Evolutionary conservation across 2,888 invertebrate species (phyloP), one percentile per base, ranked within the genome.

Genomic region (Thymelicus acteon): DNA sequence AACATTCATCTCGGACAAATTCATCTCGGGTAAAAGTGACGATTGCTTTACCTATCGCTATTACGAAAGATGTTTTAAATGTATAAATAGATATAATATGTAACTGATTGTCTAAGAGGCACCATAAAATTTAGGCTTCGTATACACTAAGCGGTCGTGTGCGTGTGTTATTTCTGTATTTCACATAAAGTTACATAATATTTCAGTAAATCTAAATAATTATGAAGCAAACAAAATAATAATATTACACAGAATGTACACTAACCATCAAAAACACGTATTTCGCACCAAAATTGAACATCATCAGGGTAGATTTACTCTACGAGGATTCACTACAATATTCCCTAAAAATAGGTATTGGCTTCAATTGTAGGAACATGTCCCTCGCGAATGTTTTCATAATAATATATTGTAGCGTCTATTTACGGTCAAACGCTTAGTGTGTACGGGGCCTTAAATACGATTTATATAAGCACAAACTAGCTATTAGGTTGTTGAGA

Each of bases 401-500:
- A 19, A 19, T 19, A 19, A 19, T 19, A 6, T 15, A 49, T 15
- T 52, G 19, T 12, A 54, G 8, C 44, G 44, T 12, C 0, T 12
- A 5, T 54, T 2, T 2, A 12, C 19, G 7, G 54, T 54, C 24
- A 6, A 10, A 24, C 54, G 57, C 57, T 37, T 5, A 57, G 57
- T 57, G 57, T 57, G n/a, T 57, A 57, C 57, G 13, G 31, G 37
- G 57, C 57, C 57, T 74, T 61, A 68, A 72, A 64, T 72, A 69
- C 60, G 63, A 64, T 69, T 63, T 72, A 69, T 74, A 63, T 72
- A 72, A 75, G 77, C 79, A 80, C 79, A 76, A 77, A 75, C 65
- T 76, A 75, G 74, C 71, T 60, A 37, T 67, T 78, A 76, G 74
- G 77, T 79, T 79, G 79, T 77, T 80, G 74, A 75, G 68, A 69